Base-by-base conservation (phyloP, 1,140 invertebrate genomes). In the Orchesella cincta region DNA sequence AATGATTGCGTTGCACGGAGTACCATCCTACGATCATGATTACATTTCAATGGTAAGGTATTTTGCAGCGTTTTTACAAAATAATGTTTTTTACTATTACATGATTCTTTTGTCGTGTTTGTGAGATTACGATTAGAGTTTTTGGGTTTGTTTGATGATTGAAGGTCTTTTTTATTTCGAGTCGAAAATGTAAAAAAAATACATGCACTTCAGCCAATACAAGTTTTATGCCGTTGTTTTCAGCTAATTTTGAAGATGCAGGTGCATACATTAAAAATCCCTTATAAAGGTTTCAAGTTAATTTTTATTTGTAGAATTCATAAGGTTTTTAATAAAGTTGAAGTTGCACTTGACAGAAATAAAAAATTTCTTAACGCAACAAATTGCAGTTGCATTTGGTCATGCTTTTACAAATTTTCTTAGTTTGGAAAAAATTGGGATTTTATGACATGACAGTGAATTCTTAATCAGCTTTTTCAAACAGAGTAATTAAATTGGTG, bases 41-140 rank as follows among this genome's bases (percentile, higher is more conserved):
- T 8, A 5, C 3, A n/a, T 57, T 5, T 14, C 12, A 26, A 18
- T 12, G 23, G 12, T 12, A 57, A 57, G 54, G 54, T 5, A 23
- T 57, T 5, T 57, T 57, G 8, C 54, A 57, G 54, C 39, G 18
- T 57, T 57, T 57, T n/a, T 46, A 57, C 54, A 23, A 57, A 57
- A 57, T 12, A 46, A 20, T 46, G 20, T 8, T 57, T 57, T 18
- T 57, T 57, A 57, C 12, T 29, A 33, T 1, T 67, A 31, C 62
- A 67, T 67, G 62, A 67, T 67, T 67, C 14, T 33, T 67, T 8
- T 23, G 31, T 67, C 62, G 62, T 67, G 62, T n/a, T 67, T 67
- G 31, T 33, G 62, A 8, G 62, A 67, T 67, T 67, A 67, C 62
- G 62, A 57, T 57, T 57, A 46, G 12, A 26, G 5, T 57, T 57